Evolutionary conservation across 2,797 vertebrate species (phyloP), one percentile per base, ranked within the genome.

Genomic region (Oreonectes daqikongensis): DNA sequence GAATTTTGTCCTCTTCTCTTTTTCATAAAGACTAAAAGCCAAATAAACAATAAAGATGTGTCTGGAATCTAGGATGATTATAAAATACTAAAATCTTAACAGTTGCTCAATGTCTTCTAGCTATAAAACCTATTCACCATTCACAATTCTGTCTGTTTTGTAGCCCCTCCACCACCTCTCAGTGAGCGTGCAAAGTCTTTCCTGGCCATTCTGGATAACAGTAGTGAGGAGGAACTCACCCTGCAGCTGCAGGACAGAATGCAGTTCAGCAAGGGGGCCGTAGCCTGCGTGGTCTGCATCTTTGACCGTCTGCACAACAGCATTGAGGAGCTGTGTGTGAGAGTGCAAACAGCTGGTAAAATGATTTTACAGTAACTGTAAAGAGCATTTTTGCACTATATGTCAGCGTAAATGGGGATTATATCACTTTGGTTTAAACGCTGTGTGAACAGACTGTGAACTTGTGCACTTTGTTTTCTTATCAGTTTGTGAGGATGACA

Each of bases 191-290:
- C 94, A 1, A 92, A 95, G 79, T 92, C 91, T 66, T 96, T 97
- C 81, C 87, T 98, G 86, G 86, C 92, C 10, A 93, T 93, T 0
- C 87, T 97, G 86, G 94, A 95, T 52, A 92, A 94, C 85, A 95
- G 95, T 90, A 94, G 94, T 12, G 94, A 92, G 11, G 96, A 98
- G 84, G 96, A 98, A 80, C 93, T 96, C 4, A 91, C 93, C 53
- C 88, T 97, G 64, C 93, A 95, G 79, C 93, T 97, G n/a, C 95
- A 96, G 75, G 95, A 95, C 70, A 92, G 94, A 32, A 97, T 97
- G 95, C 93, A 94, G 69, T 97, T 97, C 86, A 96, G 95, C 88
- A 97, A 97, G 85, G 92, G 92, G 5, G 93, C 95, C 0, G 93
- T 95, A 3, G 94, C 93, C 67, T 92, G 93, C 38, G 89, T 96